Evolutionary conservation across 2,113 vertebrate species (phyloP).

Genomic region (Python bivittatus): DNA sequence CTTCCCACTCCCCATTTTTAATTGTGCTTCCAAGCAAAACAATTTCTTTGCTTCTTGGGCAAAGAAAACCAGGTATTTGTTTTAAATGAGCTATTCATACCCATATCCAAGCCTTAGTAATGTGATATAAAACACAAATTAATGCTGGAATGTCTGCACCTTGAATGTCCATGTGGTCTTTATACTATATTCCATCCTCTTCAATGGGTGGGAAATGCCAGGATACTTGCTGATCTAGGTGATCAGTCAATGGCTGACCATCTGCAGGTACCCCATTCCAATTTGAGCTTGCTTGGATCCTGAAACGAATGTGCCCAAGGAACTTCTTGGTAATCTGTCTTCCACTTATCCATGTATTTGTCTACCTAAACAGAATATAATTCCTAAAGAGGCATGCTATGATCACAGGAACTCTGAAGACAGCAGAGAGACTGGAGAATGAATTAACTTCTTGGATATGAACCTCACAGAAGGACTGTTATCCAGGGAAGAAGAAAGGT

Average conservation of each 20-base stretch:
- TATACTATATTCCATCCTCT: not conserved
- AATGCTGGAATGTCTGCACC: not conserved
- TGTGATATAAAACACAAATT: not conserved
- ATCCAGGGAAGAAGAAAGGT: not conserved
- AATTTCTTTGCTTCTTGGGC: not conserved
- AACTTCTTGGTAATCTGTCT: not conserved
- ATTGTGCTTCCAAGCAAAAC: not conserved
- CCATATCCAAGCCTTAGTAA: not conserved
- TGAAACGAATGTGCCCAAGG: not conserved
- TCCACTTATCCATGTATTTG: not conserved
- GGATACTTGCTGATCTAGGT: not conserved
- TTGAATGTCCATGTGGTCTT: not conserved
- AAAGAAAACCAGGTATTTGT: not conserved
- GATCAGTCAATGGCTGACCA: not conserved
- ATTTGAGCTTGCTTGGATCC: not conserved
- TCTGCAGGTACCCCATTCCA: not conserved
- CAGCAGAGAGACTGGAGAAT: not conserved
- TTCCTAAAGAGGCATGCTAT: not conserved
- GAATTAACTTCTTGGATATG: not conserved
- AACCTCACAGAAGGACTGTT: not conserved
- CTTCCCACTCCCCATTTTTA: not conserved
- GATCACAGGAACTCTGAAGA: not conserved
- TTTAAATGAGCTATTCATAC: not conserved
- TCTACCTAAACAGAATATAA: not conserved
- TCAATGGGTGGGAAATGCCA: not conserved